Evolutionary conservation across 2,797 vertebrate genomes (phyloP), one percentile per base, ranked within the genome.

Genomic region (Otus scops): DNA sequence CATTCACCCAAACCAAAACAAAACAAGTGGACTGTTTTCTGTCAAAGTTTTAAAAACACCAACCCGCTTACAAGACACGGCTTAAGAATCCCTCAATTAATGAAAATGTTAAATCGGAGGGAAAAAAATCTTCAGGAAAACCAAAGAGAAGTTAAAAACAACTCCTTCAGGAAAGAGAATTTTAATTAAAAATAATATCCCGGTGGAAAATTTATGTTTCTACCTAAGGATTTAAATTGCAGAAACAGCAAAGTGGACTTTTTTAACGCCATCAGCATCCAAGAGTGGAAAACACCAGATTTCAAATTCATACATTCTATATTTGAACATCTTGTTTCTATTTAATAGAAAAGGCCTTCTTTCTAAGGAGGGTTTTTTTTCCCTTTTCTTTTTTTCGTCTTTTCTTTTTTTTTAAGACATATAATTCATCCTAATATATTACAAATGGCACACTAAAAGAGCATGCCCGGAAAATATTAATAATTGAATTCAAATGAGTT

Each of bases 271-370:
- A 68, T 77, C 77, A 61, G 64, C 70, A 91, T 93, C 45, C 27
- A 68, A 92, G 84, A 64, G 67, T 94, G 88, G 92, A 93, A 92
- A 97, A 96, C 93, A 96, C 32, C 70, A 94, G 85, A 97, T 97
- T 95, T 96, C 83, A 94, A 92, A 97, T 96, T 92, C 92, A 63
- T 92, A 82, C 88, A 95, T 88, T 96, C 85, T 93, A 34, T 87
- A 96, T 96, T 95, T 93, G 79, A 95, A 97, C 97, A 97, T 97
- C 97, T 97, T 97, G 97, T 95, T 97, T 95, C 97, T 97, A 97
- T 97, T 97, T 97, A 94, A 96, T 22, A 94, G 75, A 95, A 94
- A 94, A 93, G 41, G 36, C 59, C 60, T 73, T 82, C 74, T 96
- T 95, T 59, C 54, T 87, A 69, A 0, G 36, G 26, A 26, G 34